phyloP scores from a whole-genome alignment of 2,888 invertebrate species.

The Rhingia campestris region DNA sequence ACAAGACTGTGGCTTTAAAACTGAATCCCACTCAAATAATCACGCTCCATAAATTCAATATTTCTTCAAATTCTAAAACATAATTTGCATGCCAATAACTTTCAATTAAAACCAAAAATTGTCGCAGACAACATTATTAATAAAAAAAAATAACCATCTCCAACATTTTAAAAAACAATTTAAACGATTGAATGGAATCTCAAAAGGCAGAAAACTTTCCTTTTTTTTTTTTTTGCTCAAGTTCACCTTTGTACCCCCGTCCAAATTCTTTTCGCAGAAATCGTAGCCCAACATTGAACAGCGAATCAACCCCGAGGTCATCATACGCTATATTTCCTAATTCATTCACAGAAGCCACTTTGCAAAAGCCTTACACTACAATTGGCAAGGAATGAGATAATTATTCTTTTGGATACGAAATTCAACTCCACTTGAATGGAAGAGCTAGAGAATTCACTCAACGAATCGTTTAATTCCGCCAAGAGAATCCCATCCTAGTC shows the following conservation, averaged over 20 bases:
- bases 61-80: too few relatives aligned
- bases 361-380: constrained; percentile 3
- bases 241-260: constrained; percentile 35
- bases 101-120: constrained; percentile 32
- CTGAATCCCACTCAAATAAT: too few relatives aligned
- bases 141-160: not conserved
- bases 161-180: constrained; percentile 24
- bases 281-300: constrained; percentile 6
- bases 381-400: not conserved
- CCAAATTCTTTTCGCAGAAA: constrained; percentile 18
- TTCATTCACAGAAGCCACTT: constrained; percentile 14
- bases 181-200: constrained; percentile 35
- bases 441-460: constrained; percentile 34
- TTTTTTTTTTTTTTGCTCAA: constrained; percentile 5
- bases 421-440: constrained; percentile 27
- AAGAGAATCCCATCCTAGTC: constrained; percentile 1
- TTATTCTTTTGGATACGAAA: constrained; percentile 4
- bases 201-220: not conserved
- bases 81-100: constrained; percentile 18
- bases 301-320: constrained; percentile 26
- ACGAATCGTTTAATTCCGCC: constrained; percentile 24
- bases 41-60: too few relatives aligned
- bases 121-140: constrained; percentile 7
- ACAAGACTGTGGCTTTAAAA: too few relatives aligned
- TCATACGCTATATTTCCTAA: constrained; percentile 33